These are phyloP conservation scores for Dufourea novaeangliae DNA, from an alignment of 1,140 invertebrate genomes.

Conservation along the genomic window DNA sequence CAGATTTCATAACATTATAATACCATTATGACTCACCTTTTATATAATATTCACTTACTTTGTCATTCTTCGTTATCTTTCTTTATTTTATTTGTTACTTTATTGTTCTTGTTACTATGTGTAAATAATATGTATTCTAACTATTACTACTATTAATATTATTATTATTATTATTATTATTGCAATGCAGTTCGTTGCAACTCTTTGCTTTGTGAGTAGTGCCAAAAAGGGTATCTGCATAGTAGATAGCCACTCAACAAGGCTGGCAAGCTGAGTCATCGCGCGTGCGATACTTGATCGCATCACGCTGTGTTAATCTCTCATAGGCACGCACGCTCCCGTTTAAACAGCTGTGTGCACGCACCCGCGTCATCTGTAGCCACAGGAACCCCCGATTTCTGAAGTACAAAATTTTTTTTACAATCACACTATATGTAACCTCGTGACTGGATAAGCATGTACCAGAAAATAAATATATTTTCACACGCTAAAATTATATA, in stretches of 20 bases:
- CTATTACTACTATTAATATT: too few relatives aligned
- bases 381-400: slow-evolving; percentile 42
- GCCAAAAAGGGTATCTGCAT: slow-evolving; percentile 58
- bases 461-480: too few relatives aligned
- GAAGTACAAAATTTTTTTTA: slow-evolving; percentile 22
- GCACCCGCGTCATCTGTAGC: slow-evolving; percentile 32
- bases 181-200: slow-evolving; percentile 21
- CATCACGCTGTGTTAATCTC: slow-evolving; percentile 59
- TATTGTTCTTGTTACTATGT: too few relatives aligned
- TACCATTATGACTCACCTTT: too few relatives aligned
- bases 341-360: slow-evolving; percentile 31
- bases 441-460: too few relatives aligned
- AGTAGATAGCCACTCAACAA: slow-evolving; percentile 61
- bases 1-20: too few relatives aligned
- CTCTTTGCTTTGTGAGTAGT: slow-evolving; percentile 40
- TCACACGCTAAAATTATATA: too few relatives aligned
- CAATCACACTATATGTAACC: neutral
- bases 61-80: too few relatives aligned
- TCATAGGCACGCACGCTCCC: slow-evolving; percentile 31
- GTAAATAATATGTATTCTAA: neutral
- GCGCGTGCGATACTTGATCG: slow-evolving; percentile 71
- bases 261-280: slow-evolving; percentile 71
- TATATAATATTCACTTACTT: too few relatives aligned
- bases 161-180: too few relatives aligned
- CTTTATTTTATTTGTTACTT: neutral